Evolutionary conservation across 1,140 invertebrate species (phyloP).

Genomic region (Varroa destructor): DNA sequence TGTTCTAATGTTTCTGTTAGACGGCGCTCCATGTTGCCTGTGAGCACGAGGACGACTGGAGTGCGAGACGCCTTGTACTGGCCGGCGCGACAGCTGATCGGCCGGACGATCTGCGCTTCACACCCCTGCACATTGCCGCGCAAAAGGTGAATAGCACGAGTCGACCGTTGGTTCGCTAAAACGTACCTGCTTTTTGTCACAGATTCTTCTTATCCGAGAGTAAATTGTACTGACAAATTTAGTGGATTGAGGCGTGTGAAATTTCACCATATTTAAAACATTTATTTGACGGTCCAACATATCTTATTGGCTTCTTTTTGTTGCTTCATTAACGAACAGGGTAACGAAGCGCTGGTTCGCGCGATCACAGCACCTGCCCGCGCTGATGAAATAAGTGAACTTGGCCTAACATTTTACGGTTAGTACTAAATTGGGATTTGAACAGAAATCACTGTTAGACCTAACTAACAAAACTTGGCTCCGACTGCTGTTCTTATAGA

Average conservation of each 20-base stretch:
- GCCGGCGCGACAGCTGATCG: conserved; percentile 4
- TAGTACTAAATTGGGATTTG: neutral
- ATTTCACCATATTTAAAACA: too few relatives aligned
- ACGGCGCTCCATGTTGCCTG: conserved; percentile 18
- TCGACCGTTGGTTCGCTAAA: too few relatives aligned
- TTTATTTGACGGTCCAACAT: too few relatives aligned
- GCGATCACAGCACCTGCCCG: neutral
- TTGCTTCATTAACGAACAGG: neutral
- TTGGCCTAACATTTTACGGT: conserved; percentile 23
- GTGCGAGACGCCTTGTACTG: neutral
- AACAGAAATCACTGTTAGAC: too few relatives aligned
- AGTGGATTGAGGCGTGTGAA: too few relatives aligned
- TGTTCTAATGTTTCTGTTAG: neutral
- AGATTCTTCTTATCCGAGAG: too few relatives aligned
- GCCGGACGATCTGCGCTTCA: neutral
- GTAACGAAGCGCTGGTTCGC: neutral
- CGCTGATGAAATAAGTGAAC: neutral
- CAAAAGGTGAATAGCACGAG: neutral
- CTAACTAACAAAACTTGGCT: too few relatives aligned
- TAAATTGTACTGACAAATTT: too few relatives aligned
- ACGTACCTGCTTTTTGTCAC: too few relatives aligned
- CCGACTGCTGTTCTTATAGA: too few relatives aligned
- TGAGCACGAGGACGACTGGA: conserved; percentile 3
- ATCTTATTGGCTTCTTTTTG: too few relatives aligned
- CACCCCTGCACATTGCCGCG: conserved; percentile 2